Base-by-base conservation (phyloP, 2,888 invertebrate genomes). In the Oxycera nigricornis region DNA sequence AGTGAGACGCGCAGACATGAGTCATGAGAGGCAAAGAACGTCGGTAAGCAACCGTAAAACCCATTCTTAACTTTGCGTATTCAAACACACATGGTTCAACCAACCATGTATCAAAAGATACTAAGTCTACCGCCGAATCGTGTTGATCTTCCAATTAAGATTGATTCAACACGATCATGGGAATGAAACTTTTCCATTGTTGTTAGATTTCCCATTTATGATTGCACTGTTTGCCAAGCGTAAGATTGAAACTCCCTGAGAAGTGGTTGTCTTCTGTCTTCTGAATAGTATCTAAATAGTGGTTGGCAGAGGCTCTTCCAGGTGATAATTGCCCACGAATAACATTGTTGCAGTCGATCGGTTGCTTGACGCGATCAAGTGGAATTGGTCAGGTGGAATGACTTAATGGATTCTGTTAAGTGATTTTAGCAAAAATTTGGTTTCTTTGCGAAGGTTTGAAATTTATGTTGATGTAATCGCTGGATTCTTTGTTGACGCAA, bases 111-210 rank as follows among this genome's bases (percentile, higher is more conserved):
- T n/a, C n/a, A n/a, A n/a, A n/a, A n/a, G n/a, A n/a, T n/a, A n/a
- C n/a, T n/a, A n/a, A 22, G 24, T 24, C 24, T 24, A 55, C 55
- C 7, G 24, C 20, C 24, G 17, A 55, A 55, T 55, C 24, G 11
- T 55, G 55, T 55, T 55, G 55, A 55, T 55, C 55, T 55, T 20
- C 24, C 55, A 55, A 55, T 55, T 24, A 55, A 20, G 55, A 55
- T 55, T 55, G 24, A 55, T 55, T 55, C 55, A 55, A 46, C 46
- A 14, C 17, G 46, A 46, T 46, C 46, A 46, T 46, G 46, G 46
- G 46, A 46, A 46, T 46, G 46, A 14, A 46, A 46, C 14, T 46
- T 17, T 17, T 46, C 46, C 14, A 46, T 46, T 46, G 46, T 46
- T 46, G 17, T 17, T 17, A 46, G 46, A 46, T 46, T 46, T 17